Evolutionary conservation across 2,888 invertebrate species (phyloP).

Genomic region (Agrotis exclamationis): DNA sequence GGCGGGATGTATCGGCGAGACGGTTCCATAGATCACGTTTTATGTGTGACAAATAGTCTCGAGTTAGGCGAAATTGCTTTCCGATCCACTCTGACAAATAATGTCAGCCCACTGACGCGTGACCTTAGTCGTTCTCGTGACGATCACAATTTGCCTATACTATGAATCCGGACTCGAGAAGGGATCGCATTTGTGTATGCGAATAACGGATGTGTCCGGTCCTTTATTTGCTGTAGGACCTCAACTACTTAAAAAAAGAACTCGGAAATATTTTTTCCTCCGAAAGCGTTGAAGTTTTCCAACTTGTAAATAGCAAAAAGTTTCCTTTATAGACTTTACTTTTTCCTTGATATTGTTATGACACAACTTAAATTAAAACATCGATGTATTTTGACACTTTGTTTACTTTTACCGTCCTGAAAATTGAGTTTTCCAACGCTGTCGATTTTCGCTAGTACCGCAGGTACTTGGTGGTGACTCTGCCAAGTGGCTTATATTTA

Average conservation of each 20-base stretch:
- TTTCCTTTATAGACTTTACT: conserved; percentile 67
- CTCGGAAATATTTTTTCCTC: conserved; percentile 69
- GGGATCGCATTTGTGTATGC: conserved; percentile 78
- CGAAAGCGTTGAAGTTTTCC: conserved; percentile 64
- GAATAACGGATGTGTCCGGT: conserved; percentile 75
- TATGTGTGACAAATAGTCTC: conserved; percentile 90
- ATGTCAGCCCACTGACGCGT: conserved; percentile 87
- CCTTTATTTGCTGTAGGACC: conserved; percentile 75
- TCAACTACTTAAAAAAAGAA: conserved; percentile 74
- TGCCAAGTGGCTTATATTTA: conserved; percentile 42
- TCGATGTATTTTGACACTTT: conserved; percentile 62
- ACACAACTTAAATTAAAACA: conserved; percentile 67
- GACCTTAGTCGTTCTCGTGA: conserved; percentile 84
- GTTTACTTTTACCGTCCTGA: conserved; percentile 54
- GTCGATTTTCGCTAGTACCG: conserved; percentile 5
- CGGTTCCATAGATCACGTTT: conserved; percentile 86
- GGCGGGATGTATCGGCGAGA: conserved; percentile 77
- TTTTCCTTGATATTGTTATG: conserved; percentile 68
- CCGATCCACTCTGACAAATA: conserved; percentile 90
- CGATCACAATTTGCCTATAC: conserved; percentile 85
- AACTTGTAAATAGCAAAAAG: conserved; percentile 68
- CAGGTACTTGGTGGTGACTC: conserved; percentile 15
- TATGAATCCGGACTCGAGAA: conserved; percentile 73
- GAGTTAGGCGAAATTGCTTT: conserved; percentile 89
- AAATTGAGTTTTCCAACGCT: conserved; percentile 50